Evolutionary conservation across 2,113 vertebrate genomes (phyloP).

Genomic region (Engystomops pustulosus): DNA sequence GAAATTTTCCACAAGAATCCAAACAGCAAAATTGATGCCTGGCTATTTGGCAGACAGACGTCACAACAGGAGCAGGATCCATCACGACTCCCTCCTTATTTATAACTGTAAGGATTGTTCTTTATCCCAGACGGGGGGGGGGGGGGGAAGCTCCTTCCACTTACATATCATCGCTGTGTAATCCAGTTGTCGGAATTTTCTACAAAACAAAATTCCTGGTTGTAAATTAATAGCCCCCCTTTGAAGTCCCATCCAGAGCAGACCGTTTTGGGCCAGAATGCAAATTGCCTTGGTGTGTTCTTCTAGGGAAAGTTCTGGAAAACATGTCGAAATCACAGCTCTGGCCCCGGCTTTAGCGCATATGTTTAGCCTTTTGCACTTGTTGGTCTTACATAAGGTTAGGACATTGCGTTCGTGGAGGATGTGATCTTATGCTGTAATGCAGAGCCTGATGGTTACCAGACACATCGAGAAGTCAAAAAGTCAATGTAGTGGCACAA

Average conservation of each 20-base stretch:
- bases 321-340: constrained; percentile 33
- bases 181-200: constrained; percentile 39
- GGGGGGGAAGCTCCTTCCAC: constrained; percentile 44
- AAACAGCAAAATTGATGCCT: neutral
- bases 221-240: constrained; percentile 10
- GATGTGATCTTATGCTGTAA: neutral
- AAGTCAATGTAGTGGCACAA: constrained; percentile 13
- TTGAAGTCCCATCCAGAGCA: constrained; percentile 34
- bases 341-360: constrained; percentile 10
- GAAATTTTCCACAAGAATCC: constrained; percentile 10
- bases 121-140: constrained; percentile 2
- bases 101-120: constrained; percentile 28
- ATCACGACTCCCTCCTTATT: constrained; percentile 13
- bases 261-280: neutral
- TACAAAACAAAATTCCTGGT: constrained; percentile 28
- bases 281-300: constrained; percentile 35
- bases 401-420: constrained; percentile 10
- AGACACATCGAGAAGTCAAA: constrained; percentile 21
- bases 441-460: constrained; percentile 12
- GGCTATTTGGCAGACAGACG: neutral
- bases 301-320: constrained; percentile 38
- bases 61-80: neutral
- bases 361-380: constrained; percentile 20
- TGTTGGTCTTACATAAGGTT: constrained; percentile 27
- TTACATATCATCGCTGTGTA: constrained; percentile 51